Conservation (phyloP, 1,140 invertebrate genomes). For the Temnothorax longispinosus region DNA sequence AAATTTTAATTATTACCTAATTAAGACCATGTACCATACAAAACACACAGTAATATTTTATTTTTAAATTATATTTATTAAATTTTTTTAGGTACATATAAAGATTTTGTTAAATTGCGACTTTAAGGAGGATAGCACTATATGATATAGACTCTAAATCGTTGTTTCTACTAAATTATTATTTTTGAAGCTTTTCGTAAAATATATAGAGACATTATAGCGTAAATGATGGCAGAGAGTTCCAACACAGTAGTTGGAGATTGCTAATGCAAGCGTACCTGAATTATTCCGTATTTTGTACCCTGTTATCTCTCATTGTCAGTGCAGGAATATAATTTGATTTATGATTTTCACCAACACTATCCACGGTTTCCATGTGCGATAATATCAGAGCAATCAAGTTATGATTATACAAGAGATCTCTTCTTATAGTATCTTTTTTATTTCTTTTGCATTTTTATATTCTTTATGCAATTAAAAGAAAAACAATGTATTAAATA, state of each 20-base stretch:
- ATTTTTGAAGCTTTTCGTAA: not conserved
- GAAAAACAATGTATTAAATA: not conserved
- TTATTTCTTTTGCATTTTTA: not conserved
- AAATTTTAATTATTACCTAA: not conserved
- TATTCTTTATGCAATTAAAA: not conserved
- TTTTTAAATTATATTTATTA: not conserved
- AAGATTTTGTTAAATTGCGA: not conserved
- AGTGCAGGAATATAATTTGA: not conserved
- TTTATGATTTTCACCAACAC: not conserved
- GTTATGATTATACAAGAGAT: not conserved
- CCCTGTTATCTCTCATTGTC: not conserved
- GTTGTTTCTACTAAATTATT: not conserved
- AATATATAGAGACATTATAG: constrained; percentile 1
- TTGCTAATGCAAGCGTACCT: not conserved
- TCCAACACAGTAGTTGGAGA: constrained; percentile 1
- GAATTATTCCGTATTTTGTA: not conserved
- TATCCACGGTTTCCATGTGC: not conserved
- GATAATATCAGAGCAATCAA: not conserved
- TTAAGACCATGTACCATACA: not conserved
- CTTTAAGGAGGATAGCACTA: not conserved
- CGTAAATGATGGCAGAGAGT: constrained; percentile 39
- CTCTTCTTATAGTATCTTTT: not conserved
- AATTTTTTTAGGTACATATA: not conserved
- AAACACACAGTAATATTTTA: not conserved
- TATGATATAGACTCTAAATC: not conserved